These are phyloP conservation scores for Drosophila neotestacea DNA, from an alignment of 2,888 invertebrate genomes.

Conservation along the genomic window DNA sequence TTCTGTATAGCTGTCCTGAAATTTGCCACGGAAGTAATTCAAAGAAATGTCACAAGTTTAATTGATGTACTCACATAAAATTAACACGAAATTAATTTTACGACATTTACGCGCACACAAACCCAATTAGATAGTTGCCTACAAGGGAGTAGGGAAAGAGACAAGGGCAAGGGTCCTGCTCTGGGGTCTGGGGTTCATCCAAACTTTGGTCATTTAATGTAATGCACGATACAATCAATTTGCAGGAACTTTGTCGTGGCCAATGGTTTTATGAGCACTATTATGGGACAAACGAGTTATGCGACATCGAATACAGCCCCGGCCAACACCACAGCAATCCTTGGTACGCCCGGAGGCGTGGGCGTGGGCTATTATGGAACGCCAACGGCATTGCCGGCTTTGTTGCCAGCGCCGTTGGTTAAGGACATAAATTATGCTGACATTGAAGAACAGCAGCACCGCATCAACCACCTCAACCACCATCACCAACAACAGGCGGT, in stretches of 20 bases:
- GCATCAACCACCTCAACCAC: slow-evolving; percentile 14
- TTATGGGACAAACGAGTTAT: slow-evolving; percentile 84
- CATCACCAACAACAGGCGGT: slow-evolving; percentile 17
- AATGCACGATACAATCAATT: slow-evolving; percentile 71
- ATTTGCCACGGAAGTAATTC: slow-evolving; percentile 78
- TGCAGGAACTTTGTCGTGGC: slow-evolving; percentile 88
- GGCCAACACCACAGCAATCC: slow-evolving; percentile 21
- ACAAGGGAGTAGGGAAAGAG: background rate
- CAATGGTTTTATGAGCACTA: slow-evolving; percentile 87
- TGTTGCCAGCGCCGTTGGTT: slow-evolving; percentile 76
- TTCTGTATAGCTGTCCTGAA: no score
- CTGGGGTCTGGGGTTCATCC: slow-evolving; percentile 2
- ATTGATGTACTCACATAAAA: slow-evolving; percentile 82
- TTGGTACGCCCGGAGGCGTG: slow-evolving; percentile 24
- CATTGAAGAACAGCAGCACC: slow-evolving; percentile 60
- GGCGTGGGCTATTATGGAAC: slow-evolving; percentile 64
- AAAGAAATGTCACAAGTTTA: slow-evolving; percentile 74
- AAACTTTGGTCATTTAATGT: slow-evolving; percentile 39
- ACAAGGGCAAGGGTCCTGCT: background rate
- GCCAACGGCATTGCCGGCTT: slow-evolving; percentile 56
- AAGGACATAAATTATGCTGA: slow-evolving; percentile 71
- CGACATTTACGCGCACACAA: slow-evolving; percentile 81
- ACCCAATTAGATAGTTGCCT: slow-evolving; percentile 68
- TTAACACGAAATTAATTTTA: slow-evolving; percentile 84
- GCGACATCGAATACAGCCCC: slow-evolving; percentile 61